phyloP scores from a whole-genome alignment of 2,888 invertebrate genomes.

The Spilarctia lutea region DNA sequence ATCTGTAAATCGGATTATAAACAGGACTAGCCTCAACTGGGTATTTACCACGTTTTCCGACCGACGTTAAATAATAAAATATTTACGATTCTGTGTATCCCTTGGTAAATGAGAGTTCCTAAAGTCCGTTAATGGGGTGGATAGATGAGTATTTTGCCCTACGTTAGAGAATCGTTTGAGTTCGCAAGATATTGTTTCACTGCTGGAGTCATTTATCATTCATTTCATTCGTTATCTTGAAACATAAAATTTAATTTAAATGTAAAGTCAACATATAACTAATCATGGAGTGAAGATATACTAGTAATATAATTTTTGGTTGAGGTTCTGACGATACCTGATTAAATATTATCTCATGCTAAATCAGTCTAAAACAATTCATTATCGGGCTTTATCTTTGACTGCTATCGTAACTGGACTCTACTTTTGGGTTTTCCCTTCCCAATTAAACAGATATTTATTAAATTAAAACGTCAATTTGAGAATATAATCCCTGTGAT shows the following conservation, averaged over 20 bases:
- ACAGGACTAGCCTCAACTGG: too few species aligned
- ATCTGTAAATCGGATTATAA: background rate
- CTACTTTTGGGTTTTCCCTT: background rate
- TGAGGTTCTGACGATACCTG: background rate
- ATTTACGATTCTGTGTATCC: background rate
- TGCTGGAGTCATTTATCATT: background rate
- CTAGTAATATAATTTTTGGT: background rate
- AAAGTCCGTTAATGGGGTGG: background rate
- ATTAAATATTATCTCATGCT: background rate
- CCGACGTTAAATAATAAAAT: background rate
- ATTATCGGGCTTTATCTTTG: background rate
- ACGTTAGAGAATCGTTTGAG: background rate
- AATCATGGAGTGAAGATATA: background rate
- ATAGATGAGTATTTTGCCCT: too few species aligned
- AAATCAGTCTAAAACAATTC: background rate
- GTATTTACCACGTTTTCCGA: background rate
- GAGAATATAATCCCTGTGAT: background rate
- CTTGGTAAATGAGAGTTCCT: background rate
- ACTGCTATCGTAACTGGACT: background rate
- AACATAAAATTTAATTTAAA: background rate
- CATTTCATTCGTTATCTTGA: background rate
- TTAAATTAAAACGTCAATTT: background rate
- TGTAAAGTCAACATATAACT: background rate
- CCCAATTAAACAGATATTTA: background rate
- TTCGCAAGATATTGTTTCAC: background rate